A percentile compares a stretch with the other conserved stretches of the same genome.
Conservation (phyloP, 2,888 invertebrate genomes). For the Willowsia nigromaculata region DNA sequence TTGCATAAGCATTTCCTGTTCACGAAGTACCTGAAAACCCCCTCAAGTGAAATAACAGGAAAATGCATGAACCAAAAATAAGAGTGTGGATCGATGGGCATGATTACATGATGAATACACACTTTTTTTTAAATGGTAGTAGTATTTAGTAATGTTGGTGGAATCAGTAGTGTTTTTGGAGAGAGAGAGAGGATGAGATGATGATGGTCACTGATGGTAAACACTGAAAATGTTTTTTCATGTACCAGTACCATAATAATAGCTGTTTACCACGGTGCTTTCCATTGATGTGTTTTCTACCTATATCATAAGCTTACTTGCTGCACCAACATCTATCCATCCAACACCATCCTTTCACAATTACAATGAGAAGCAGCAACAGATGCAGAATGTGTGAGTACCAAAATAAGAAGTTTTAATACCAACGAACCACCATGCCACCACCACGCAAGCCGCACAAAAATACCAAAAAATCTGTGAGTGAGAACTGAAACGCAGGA, state of each 20-base stretch:
- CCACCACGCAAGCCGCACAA: slow-evolving; percentile 14
- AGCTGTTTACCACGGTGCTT: slow-evolving; percentile 11
- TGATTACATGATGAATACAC: background rate
- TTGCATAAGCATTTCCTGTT: slow-evolving; percentile 30
- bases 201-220: background rate
- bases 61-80: background rate
- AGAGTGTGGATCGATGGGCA: background rate
- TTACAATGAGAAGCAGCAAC: background rate
- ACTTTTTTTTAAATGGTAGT: too few relatives aligned
- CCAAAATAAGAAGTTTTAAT: background rate
- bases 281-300: background rate
- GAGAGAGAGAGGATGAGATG: background rate
- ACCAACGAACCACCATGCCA: background rate
- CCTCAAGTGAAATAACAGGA: background rate
- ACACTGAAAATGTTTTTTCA: background rate
- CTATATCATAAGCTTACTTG: background rate
- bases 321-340: too few relatives aligned
- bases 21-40: slow-evolving; percentile 10
- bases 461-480: slow-evolving; percentile 34
- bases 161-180: too few relatives aligned
- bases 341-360: background rate
- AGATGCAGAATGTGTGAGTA: slow-evolving; percentile 8
- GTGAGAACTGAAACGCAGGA: slow-evolving; percentile 62
- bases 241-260: background rate
- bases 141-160: too few relatives aligned